Percentiles rank a stretch among this genome's conserved stretches.
These are phyloP conservation scores for Microctonus hyperodae DNA, from an alignment of 2,888 invertebrate genomes.

Conservation along the genomic window DNA sequence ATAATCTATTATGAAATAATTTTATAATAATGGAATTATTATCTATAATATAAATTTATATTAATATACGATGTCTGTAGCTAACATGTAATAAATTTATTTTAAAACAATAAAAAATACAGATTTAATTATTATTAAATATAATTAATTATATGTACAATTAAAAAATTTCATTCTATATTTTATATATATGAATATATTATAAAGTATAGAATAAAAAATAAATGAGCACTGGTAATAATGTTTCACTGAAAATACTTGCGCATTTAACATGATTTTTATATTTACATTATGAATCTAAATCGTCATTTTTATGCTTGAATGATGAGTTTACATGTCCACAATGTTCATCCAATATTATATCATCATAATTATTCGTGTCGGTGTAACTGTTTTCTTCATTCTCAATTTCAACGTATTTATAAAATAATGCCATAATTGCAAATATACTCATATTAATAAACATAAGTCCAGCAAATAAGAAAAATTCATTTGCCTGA, in stretches of 20 bases:
- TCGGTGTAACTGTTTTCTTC: not conserved
- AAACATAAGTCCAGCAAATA: slow-evolving; percentile 87
- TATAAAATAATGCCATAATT: slow-evolving; percentile 80
- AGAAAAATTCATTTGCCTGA: slow-evolving; percentile 85
- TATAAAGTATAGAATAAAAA: not conserved
- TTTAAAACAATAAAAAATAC: not conserved
- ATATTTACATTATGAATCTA: too few relatives aligned
- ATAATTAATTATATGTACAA: not conserved
- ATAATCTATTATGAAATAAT: too few relatives aligned
- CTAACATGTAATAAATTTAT: not conserved
- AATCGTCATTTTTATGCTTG: slow-evolving; percentile 14
- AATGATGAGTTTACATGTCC: slow-evolving; percentile 32
- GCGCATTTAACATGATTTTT: too few relatives aligned
- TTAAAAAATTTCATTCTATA: not conserved
- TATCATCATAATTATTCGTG: slow-evolving; percentile 27
- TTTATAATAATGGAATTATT: too few relatives aligned
- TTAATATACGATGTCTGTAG: not conserved
- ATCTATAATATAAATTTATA: too few relatives aligned
- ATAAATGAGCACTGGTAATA: too few relatives aligned
- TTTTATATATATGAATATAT: not conserved
- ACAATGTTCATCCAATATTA: slow-evolving; percentile 27
- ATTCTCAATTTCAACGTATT: slow-evolving; percentile 67
- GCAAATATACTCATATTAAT: slow-evolving; percentile 84
- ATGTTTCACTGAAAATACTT: too few relatives aligned
- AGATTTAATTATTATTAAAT: not conserved